Conservation (phyloP, 2,797 vertebrate species). For the Vespertilio murinus region DNA sequence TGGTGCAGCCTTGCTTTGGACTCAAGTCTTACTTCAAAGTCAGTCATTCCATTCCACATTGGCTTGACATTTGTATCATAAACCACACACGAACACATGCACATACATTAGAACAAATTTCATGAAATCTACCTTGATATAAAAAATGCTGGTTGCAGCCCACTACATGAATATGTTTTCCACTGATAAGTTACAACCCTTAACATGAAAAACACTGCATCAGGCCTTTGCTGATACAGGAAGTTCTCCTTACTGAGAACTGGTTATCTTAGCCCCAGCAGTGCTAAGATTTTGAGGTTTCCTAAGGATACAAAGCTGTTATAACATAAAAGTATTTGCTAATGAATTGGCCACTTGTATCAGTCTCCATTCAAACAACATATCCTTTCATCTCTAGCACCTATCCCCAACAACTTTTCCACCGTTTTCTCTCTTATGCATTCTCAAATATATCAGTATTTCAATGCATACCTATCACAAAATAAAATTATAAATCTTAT, state of each 20-base stretch:
- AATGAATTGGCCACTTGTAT: background rate
- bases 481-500: conserved; percentile 37
- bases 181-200: background rate
- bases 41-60: conserved; percentile 6
- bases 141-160: background rate
- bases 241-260: conserved; percentile 14
- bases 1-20: background rate
- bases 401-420: background rate
- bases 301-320: conserved; percentile 14
- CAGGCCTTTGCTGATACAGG: background rate
- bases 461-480: conserved; percentile 35
- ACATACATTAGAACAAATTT: background rate
- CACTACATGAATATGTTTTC: background rate
- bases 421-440: background rate
- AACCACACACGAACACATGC: conserved; percentile 6
- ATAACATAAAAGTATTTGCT: conserved; percentile 5
- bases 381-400: background rate
- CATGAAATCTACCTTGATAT: background rate
- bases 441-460: conserved; percentile 3
- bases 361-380: conserved; percentile 17
- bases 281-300: conserved; percentile 13
- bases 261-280: background rate
- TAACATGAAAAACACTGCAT: conserved; percentile 26
- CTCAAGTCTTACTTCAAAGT: conserved; percentile 29
- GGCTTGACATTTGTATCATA: background rate